Percentiles rank a stretch among this genome's conserved stretches.
Conservation (phyloP, 2,888 invertebrate genomes). For the Micoletzkya japonica region DNA sequence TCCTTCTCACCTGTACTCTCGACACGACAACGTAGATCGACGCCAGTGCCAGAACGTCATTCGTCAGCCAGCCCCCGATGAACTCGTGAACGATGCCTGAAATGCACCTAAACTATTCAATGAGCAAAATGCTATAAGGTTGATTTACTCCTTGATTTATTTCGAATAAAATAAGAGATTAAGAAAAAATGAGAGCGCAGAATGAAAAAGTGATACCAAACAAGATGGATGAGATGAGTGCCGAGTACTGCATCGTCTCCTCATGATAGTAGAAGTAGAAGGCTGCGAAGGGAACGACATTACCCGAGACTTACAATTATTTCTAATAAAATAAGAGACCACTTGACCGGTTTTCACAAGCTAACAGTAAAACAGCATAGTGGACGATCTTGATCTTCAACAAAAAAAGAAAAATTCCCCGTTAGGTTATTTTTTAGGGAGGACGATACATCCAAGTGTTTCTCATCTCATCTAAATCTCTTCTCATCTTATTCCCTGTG, state of each 20-base stretch:
- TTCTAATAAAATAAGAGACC: not conserved
- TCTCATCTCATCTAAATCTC: too few species aligned
- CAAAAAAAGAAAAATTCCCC: too few species aligned
- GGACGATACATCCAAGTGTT: too few species aligned
- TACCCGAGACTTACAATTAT: not conserved
- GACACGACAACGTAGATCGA: conserved; percentile 45
- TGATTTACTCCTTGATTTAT: not conserved
- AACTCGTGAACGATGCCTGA: conserved; percentile 32
- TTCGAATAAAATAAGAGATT: not conserved
- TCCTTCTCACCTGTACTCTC: conserved; percentile 35
- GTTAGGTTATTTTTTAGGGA: too few species aligned
- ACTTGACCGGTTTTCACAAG: too few species aligned
- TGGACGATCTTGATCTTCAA: too few species aligned
- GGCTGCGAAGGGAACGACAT: conserved; percentile 31
- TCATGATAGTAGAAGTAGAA: conserved; percentile 50
- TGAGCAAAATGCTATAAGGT: not conserved
- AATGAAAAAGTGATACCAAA: too few species aligned
- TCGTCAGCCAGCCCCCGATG: conserved; percentile 42
- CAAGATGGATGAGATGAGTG: conserved; percentile 34
- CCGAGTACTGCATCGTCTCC: conserved; percentile 41
- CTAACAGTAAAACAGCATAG: not conserved
- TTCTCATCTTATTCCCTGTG: too few species aligned
- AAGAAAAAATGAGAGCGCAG: not conserved
- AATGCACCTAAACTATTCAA: not conserved
- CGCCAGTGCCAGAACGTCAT: conserved; percentile 45